Conservation (phyloP, 2,888 invertebrate genomes). For the Patella caerulea region DNA sequence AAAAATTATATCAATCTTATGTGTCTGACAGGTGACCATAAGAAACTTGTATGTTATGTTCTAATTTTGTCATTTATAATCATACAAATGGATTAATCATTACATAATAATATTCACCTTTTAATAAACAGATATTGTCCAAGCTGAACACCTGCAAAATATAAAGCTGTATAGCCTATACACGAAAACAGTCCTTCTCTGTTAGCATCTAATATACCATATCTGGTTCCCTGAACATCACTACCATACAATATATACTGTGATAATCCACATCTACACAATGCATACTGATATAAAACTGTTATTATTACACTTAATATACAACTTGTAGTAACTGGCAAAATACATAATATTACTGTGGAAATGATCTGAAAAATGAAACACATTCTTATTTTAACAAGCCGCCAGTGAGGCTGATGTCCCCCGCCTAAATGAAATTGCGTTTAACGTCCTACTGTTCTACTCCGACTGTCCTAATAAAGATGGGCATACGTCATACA, state of each 20-base stretch:
- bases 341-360: slow-evolving; percentile 76
- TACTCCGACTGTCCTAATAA: too few species aligned
- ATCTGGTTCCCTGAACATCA: slow-evolving; percentile 59
- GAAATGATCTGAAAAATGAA: slow-evolving; percentile 75
- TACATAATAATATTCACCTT: slow-evolving; percentile 43
- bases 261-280: slow-evolving; percentile 77
- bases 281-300: slow-evolving; percentile 78
- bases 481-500: too few species aligned
- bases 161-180: slow-evolving; percentile 87
- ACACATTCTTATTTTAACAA: not conserved
- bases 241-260: slow-evolving; percentile 78
- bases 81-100: too few species aligned
- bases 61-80: too few species aligned
- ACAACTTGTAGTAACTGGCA: slow-evolving; percentile 75
- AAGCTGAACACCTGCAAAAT: slow-evolving; percentile 78
- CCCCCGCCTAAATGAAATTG: too few species aligned
- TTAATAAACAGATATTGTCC: slow-evolving; percentile 58
- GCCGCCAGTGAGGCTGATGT: too few species aligned
- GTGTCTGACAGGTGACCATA: too few species aligned
- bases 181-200: slow-evolving; percentile 91
- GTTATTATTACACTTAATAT: slow-evolving; percentile 76
- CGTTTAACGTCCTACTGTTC: too few species aligned
- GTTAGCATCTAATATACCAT: slow-evolving; percentile 83
- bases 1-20: too few species aligned
- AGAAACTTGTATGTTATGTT: too few species aligned